phyloP scores from a whole-genome alignment of 2,113 vertebrate species.

The Amblyopsis rosae region DNA sequence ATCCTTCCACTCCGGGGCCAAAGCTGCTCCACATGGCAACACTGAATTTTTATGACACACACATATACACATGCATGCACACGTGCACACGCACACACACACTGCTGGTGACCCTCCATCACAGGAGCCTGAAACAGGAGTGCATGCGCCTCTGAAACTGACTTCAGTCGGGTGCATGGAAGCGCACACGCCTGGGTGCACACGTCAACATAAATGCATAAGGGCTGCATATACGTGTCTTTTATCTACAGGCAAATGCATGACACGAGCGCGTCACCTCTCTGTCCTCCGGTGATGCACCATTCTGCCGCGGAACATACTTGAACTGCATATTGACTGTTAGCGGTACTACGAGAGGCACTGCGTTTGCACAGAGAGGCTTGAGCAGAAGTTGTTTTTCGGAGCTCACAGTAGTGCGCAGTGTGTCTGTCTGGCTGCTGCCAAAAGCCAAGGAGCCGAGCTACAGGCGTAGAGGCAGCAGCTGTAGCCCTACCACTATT shows the following conservation, averaged over 20 bases:
- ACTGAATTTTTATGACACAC: constrained; percentile 20
- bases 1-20: constrained; percentile 7
- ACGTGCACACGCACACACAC: constrained; percentile 6
- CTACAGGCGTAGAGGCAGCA: constrained; percentile 81
- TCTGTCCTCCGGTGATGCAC: no score
- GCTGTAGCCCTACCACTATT: constrained; percentile 84
- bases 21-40: constrained; percentile 52
- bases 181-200: not conserved
- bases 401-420: constrained; percentile 65
- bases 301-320: constrained; percentile 14
- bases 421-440: constrained; percentile 75
- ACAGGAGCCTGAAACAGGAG: constrained; percentile 28
- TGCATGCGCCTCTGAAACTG: constrained; percentile 17
- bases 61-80: constrained; percentile 4
- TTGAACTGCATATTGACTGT: constrained; percentile 13
- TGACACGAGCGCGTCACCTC: not conserved
- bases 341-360: constrained; percentile 16
- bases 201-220: not conserved
- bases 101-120: constrained; percentile 43
- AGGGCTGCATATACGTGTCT: not conserved
- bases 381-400: constrained; percentile 72
- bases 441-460: constrained; percentile 77
- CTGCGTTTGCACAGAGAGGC: constrained; percentile 55
- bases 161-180: not conserved
- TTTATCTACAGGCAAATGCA: constrained; percentile 7